phyloP scores from a whole-genome alignment of 2,888 invertebrate species.

The Meteorus cinctellus region DNA sequence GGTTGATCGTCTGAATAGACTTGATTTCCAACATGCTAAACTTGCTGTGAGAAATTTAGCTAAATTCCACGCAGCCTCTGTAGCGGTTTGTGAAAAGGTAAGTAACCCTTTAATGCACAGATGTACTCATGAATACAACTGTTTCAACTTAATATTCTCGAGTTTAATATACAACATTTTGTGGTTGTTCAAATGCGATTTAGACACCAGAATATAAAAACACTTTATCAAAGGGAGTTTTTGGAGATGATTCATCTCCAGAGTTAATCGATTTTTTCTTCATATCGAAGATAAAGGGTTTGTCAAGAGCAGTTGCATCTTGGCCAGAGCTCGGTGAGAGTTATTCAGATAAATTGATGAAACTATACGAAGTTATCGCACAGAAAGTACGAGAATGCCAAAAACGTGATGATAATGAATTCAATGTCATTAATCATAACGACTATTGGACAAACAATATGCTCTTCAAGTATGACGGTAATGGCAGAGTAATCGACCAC shows the following conservation, averaged over 20 bases:
- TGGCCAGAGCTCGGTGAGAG: constrained; percentile 61
- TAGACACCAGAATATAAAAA: constrained; percentile 60
- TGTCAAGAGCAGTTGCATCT: constrained; percentile 51
- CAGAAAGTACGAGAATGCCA: constrained; percentile 36
- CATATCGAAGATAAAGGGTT: constrained; percentile 26
- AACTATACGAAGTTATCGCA: constrained; percentile 47
- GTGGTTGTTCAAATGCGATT: constrained; percentile 26
- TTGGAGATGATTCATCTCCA: constrained; percentile 43
- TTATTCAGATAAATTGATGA: constrained; percentile 57
- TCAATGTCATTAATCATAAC: constrained; percentile 68
- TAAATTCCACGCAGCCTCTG: constrained; percentile 76
- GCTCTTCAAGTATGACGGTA: constrained; percentile 65
- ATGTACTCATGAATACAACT: background rate
- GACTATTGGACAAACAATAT: constrained; percentile 70
- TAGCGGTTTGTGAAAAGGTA: constrained; percentile 76
- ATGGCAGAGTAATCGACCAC: constrained; percentile 58
- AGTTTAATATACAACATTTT: background rate
- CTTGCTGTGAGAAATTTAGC: constrained; percentile 75
- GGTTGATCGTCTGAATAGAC: constrained; percentile 75
- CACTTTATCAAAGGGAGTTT: constrained; percentile 57
- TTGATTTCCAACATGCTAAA: constrained; percentile 76
- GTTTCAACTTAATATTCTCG: no score
- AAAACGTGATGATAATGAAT: constrained; percentile 53
- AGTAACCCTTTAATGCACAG: constrained; percentile 32
- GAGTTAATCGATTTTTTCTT: constrained; percentile 55